A percentile compares a stretch with the other conserved stretches of the same genome.
These are phyloP conservation scores for Leptinotarsa undecemlineata DNA, from an alignment of 1,140 invertebrate genomes.

Conservation along the genomic window DNA sequence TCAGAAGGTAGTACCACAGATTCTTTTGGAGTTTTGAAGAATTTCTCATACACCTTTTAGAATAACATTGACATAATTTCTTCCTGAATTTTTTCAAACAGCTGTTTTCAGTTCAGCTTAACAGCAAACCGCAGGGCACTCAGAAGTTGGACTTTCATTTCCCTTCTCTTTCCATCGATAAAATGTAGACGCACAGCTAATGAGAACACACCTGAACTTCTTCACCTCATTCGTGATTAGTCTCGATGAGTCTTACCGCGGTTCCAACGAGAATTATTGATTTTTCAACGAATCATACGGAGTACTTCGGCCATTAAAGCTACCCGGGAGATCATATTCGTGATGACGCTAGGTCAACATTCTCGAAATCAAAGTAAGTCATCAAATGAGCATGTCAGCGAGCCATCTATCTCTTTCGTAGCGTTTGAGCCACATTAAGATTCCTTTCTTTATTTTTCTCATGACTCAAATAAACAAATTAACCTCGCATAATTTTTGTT, in stretches of 20 bases:
- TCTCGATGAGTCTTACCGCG: background rate
- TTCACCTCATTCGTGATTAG: background rate
- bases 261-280: background rate
- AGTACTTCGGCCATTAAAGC: constrained; percentile 6
- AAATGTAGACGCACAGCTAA: too few relatives aligned
- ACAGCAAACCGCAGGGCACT: too few relatives aligned
- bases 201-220: background rate
- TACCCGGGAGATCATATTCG: constrained; percentile 23
- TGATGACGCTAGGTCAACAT: constrained; percentile 2
- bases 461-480: constrained; percentile 27
- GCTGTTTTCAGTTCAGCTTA: too few relatives aligned
- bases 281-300: background rate
- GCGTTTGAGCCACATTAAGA: constrained; percentile 27
- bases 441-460: constrained; percentile 28
- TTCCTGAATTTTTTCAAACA: too few relatives aligned
- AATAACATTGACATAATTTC: too few relatives aligned
- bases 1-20: too few relatives aligned
- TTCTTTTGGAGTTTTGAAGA: too few relatives aligned
- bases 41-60: too few relatives aligned
- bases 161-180: too few relatives aligned
- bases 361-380: constrained; percentile 27
- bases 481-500: constrained; percentile 15
- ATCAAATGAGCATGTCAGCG: constrained; percentile 28
- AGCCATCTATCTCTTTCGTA: constrained; percentile 28
- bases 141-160: too few relatives aligned